A percentile compares a stretch with the other conserved stretches of the same genome.
These are phyloP conservation scores for Cirrhinus molitorella DNA, from an alignment of 2,797 vertebrate genomes.

Conservation along the genomic window DNA sequence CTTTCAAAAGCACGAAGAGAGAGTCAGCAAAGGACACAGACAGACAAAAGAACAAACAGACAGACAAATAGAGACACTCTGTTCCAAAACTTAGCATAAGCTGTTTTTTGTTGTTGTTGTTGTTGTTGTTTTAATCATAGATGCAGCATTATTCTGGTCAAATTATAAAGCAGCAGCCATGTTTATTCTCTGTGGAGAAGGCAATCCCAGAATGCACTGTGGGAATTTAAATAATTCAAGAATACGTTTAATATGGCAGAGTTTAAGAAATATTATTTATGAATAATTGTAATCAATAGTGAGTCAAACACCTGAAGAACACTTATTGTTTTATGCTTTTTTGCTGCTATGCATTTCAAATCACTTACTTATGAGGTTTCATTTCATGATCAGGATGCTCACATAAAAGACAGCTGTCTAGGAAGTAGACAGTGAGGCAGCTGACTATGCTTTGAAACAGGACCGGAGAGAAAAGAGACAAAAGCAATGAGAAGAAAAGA, in stretches of 20 bases:
- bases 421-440: background rate
- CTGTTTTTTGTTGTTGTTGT: background rate
- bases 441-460: background rate
- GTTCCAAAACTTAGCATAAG: background rate
- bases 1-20: slow-evolving; percentile 3
- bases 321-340: background rate
- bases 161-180: background rate
- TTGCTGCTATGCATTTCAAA: background rate
- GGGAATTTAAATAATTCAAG: too few relatives aligned
- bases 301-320: background rate
- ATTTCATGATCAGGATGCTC: background rate
- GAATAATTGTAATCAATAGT: background rate
- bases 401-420: slow-evolving; percentile 3
- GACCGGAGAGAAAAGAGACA: background rate
- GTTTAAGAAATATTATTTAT: background rate
- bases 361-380: background rate
- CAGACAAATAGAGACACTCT: background rate
- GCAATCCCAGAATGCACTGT: too few relatives aligned
- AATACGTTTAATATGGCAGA: background rate
- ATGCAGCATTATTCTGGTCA: background rate
- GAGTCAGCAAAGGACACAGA: slow-evolving; percentile 6
- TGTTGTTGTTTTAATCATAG: background rate
- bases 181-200: background rate
- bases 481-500: background rate
- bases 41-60: background rate